A percentile compares a stretch with the other conserved stretches of the same genome.
These are phyloP conservation scores for Poeciliopsis occidentalis DNA, from an alignment of 2,113 vertebrate genomes.

Conservation along the genomic window DNA sequence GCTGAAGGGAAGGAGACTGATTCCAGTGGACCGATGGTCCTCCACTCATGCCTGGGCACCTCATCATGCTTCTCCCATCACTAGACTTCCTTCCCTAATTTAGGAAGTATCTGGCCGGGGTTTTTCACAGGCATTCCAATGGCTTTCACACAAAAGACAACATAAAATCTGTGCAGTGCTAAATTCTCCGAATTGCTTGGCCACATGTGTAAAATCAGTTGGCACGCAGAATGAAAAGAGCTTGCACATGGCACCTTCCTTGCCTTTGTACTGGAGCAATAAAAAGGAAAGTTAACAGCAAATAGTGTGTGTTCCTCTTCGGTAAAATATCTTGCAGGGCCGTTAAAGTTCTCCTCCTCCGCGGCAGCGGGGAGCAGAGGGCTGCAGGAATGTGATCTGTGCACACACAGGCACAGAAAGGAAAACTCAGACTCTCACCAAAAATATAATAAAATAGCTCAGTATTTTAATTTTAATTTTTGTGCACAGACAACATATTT, in stretches of 20 bases:
- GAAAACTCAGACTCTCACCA: conserved; percentile 19
- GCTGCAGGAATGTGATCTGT: conserved; percentile 55
- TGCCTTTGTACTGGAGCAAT: conserved; percentile 45
- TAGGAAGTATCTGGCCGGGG: conserved; percentile 27
- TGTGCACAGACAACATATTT: not conserved
- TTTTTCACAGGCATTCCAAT: conserved; percentile 2
- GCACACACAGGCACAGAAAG: conserved; percentile 26
- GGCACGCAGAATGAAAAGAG: conserved; percentile 28
- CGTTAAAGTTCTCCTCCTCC: conserved; percentile 44
- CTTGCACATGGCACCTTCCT: conserved; percentile 43
- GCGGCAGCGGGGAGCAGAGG: conserved; percentile 50
- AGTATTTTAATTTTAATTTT: not conserved
- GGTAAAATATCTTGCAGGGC: conserved; percentile 54
- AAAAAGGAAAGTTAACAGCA: conserved; percentile 55
- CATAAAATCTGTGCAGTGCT: not conserved
- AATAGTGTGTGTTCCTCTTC: conserved; percentile 53
- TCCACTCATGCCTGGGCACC: conserved; percentile 39
- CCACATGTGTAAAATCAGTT: conserved; percentile 35
- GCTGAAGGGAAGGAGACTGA: conserved; percentile 5
- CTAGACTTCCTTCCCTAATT: conserved; percentile 3
- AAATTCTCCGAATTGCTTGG: conserved; percentile 22
- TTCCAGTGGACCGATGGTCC: conserved; percentile 11
- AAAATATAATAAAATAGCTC: not conserved
- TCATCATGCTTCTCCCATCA: conserved; percentile 3
- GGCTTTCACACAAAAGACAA: not conserved